Evolutionary conservation across 2,888 invertebrate genomes (phyloP).

Genomic region (Anarsia innoxiella): DNA sequence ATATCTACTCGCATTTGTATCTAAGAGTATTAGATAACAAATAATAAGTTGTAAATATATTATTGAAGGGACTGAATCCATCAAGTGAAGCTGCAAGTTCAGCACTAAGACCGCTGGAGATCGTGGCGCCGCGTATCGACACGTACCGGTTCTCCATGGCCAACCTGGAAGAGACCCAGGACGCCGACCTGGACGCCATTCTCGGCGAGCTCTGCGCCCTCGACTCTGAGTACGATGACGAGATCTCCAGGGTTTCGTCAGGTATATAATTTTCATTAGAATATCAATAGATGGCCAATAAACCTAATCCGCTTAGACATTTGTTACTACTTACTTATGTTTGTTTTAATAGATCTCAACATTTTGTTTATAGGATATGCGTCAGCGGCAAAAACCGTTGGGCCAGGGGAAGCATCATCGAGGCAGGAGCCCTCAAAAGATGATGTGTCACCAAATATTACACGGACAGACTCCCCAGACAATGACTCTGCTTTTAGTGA

Average conservation of each 20-base stretch:
- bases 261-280: slow-evolving; percentile 30
- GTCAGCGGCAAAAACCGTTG: too few species aligned
- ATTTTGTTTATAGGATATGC: too few species aligned
- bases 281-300: not conserved
- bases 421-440: slow-evolving; percentile 46
- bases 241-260: slow-evolving; percentile 63
- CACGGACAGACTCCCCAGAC: slow-evolving; percentile 93
- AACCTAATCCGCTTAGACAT: not conserved
- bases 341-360: too few species aligned
- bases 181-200: slow-evolving; percentile 97
- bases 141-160: slow-evolving; percentile 97
- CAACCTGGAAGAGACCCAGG: slow-evolving; percentile 95
- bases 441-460: slow-evolving; percentile 51
- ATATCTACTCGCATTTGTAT: too few species aligned
- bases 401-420: too few species aligned
- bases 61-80: slow-evolving; percentile 78
- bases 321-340: slow-evolving; percentile 1
- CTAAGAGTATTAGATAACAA: too few species aligned
- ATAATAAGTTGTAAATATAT: too few species aligned
- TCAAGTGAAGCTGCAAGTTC: slow-evolving; percentile 60
- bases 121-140: slow-evolving; percentile 89
- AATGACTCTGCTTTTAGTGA: slow-evolving; percentile 99
- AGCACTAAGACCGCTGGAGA: slow-evolving; percentile 80
- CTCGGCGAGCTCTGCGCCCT: slow-evolving; percentile 96
- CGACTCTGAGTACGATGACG: slow-evolving; percentile 81